Percentiles rank a stretch among this genome's conserved stretches.
Evolutionary conservation across 2,888 invertebrate species (phyloP).

Genomic region (Tetheella fluctuosa): DNA sequence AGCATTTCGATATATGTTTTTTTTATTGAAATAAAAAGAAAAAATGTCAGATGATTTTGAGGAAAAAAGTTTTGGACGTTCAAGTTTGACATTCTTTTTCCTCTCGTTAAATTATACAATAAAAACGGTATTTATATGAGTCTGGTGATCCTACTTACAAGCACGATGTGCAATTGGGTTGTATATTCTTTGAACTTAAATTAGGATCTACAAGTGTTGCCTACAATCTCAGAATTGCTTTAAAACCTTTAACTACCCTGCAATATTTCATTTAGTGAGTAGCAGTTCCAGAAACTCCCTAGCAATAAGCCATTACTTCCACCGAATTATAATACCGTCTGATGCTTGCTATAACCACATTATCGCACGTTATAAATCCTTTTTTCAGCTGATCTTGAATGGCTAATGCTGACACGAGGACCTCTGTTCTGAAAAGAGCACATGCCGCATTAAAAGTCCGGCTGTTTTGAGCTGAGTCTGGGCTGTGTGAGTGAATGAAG

Average conservation of each 20-base stretch:
- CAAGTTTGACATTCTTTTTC: too few relatives aligned
- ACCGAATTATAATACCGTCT: neutral
- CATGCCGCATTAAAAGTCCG: conserved; percentile 78
- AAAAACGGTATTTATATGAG: neutral
- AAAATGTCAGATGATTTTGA: too few relatives aligned
- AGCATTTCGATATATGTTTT: too few relatives aligned
- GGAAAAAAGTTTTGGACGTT: too few relatives aligned
- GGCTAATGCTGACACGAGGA: conserved; percentile 54
- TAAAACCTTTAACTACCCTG: too few relatives aligned
- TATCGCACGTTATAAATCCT: conserved; percentile 36
- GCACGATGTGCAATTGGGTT: too few relatives aligned
- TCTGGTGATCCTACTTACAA: too few relatives aligned
- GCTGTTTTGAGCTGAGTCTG: conserved; percentile 74
- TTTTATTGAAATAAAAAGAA: too few relatives aligned
- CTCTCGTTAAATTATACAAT: neutral
- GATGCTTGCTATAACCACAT: conserved; percentile 28
- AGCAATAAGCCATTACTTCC: neutral
- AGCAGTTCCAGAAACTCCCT: neutral
- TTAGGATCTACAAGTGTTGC: neutral
- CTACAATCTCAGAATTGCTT: too few relatives aligned
- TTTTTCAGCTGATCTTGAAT: conserved; percentile 56
- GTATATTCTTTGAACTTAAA: too few relatives aligned
- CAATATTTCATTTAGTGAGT: neutral
- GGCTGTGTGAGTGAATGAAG: conserved; percentile 76
- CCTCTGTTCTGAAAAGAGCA: conserved; percentile 69